Percentiles rank a stretch among this genome's conserved stretches.
Evolutionary conservation across 2,888 invertebrate genomes (phyloP).

Genomic region (Galerucella calmariensis): DNA sequence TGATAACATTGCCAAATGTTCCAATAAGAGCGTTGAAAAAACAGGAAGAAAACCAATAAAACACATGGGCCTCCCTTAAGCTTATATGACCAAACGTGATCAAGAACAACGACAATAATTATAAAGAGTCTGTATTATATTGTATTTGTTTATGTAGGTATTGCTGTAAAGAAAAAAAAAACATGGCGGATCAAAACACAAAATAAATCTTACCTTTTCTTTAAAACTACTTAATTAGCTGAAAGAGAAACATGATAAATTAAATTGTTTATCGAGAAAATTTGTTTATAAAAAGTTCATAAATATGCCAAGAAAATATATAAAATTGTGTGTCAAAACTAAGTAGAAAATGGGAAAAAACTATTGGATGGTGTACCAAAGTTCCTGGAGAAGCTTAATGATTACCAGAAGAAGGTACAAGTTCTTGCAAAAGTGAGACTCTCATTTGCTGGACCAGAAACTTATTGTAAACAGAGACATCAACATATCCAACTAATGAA

Average conservation of each 20-base stretch:
- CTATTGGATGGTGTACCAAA: too few relatives aligned
- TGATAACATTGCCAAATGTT: not conserved
- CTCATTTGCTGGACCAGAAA: too few relatives aligned
- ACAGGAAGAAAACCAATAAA: constrained; percentile 29
- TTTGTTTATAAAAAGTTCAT: constrained; percentile 16
- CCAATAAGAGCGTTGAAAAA: not conserved
- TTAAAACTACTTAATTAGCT: constrained; percentile 33
- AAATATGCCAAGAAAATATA: not conserved
- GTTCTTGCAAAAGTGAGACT: too few relatives aligned
- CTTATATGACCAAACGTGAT: constrained; percentile 36
- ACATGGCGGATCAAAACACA: constrained; percentile 44
- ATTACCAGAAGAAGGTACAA: too few relatives aligned
- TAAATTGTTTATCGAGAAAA: constrained; percentile 15
- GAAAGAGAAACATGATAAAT: constrained; percentile 38
- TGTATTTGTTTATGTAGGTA: constrained; percentile 10
- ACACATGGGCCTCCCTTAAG: constrained; percentile 56
- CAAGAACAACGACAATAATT: constrained; percentile 38
- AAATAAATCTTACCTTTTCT: constrained; percentile 44
- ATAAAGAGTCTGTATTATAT: constrained; percentile 38
- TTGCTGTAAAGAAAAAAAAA: constrained; percentile 46
- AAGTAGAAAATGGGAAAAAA: too few relatives aligned
- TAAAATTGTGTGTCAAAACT: too few relatives aligned
- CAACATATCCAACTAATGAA: too few relatives aligned
- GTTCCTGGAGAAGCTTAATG: too few relatives aligned
- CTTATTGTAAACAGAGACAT: too few relatives aligned